A percentile compares a stretch with the other conserved stretches of the same genome.
phyloP scores from a whole-genome alignment of 2,113 vertebrate species.

The Pituophis catenifer region DNA sequence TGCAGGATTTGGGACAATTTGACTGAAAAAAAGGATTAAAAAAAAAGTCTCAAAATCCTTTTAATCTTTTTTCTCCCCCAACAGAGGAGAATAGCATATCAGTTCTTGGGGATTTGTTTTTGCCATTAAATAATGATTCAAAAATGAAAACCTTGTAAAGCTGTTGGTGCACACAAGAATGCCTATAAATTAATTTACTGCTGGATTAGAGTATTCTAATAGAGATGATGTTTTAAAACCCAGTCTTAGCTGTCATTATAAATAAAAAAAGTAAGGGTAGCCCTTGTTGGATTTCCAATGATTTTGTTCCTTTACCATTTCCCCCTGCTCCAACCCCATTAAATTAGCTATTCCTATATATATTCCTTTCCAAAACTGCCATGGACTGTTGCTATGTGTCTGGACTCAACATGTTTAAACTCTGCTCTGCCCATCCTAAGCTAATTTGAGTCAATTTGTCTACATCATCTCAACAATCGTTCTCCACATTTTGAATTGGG shows the following conservation, averaged over 20 bases:
- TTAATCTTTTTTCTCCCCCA: slow-evolving; percentile 65
- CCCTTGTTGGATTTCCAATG: accelerated
- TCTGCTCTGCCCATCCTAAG: slow-evolving; percentile 77
- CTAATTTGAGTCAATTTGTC: slow-evolving; percentile 87
- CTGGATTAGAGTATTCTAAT: slow-evolving; percentile 34
- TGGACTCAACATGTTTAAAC: slow-evolving; percentile 71
- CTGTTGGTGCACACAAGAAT: slow-evolving; percentile 53
- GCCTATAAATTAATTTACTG: slow-evolving; percentile 56
- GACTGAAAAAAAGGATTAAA: slow-evolving; percentile 67
- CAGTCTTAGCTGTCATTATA: slow-evolving; percentile 17
- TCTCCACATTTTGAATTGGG: slow-evolving; percentile 65
- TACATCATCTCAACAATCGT: slow-evolving; percentile 78
- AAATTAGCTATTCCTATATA: not conserved
- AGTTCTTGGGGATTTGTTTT: slow-evolving; percentile 77
- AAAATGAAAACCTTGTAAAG: slow-evolving; percentile 65
- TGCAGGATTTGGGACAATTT: slow-evolving; percentile 70
- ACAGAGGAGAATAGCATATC: slow-evolving; percentile 8
- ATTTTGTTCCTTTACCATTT: not conserved
- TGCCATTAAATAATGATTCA: slow-evolving; percentile 73
- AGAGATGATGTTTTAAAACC: slow-evolving; percentile 29
- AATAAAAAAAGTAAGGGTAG: slow-evolving; percentile 16
- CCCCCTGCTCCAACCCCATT: not conserved
- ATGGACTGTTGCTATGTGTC: slow-evolving; percentile 74
- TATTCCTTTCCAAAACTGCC: not conserved
- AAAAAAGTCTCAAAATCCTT: slow-evolving; percentile 73